phyloP scores from a whole-genome alignment of 1,140 invertebrate genomes.

The Drosophila lini region DNA sequence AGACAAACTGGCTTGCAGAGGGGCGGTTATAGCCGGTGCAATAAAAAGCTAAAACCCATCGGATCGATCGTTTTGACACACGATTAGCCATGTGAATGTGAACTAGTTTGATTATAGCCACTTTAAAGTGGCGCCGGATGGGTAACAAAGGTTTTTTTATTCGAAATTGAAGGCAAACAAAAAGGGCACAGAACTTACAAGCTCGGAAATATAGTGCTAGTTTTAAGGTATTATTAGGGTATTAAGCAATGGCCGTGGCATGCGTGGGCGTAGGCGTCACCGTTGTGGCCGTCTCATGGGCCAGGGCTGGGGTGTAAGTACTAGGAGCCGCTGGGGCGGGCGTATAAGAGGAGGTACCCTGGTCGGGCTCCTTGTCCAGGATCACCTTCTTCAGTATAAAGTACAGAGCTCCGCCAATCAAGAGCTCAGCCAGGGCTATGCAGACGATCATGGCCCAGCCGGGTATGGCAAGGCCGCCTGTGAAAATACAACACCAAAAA shows the following conservation, averaged over 20 bases:
- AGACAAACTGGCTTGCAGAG: conserved; percentile 60
- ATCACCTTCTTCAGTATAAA: conserved; percentile 88
- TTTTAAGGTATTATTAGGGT: background rate
- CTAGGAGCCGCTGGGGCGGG: conserved; percentile 50
- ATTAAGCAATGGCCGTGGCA: conserved; percentile 59
- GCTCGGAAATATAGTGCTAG: conserved; percentile 6
- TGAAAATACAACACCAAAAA: conserved; percentile 64
- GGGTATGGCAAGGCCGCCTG: conserved; percentile 88
- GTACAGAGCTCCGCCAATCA: conserved; percentile 88
- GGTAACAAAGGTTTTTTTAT: conserved; percentile 58
- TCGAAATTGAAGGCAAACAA: conserved; percentile 57
- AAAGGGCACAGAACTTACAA: conserved; percentile 44
- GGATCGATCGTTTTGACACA: conserved; percentile 15
- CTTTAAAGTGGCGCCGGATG: conserved; percentile 37
- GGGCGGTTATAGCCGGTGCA: conserved; percentile 32
- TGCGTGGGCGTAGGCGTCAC: conserved; percentile 53
- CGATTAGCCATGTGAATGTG: conserved; percentile 28
- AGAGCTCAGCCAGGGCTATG: conserved; percentile 88
- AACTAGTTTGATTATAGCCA: conserved; percentile 26
- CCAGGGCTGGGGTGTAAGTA: conserved; percentile 29
- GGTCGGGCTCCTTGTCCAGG: conserved; percentile 82
- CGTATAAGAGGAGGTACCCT: conserved; percentile 70
- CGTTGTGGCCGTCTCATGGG: conserved; percentile 23
- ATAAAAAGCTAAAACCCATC: conserved; percentile 63
- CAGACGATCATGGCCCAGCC: conserved; percentile 90